Percentiles rank a stretch among this genome's conserved stretches.
phyloP scores from a whole-genome alignment of 2,888 invertebrate genomes.

The Sepiola atlantica region DNA sequence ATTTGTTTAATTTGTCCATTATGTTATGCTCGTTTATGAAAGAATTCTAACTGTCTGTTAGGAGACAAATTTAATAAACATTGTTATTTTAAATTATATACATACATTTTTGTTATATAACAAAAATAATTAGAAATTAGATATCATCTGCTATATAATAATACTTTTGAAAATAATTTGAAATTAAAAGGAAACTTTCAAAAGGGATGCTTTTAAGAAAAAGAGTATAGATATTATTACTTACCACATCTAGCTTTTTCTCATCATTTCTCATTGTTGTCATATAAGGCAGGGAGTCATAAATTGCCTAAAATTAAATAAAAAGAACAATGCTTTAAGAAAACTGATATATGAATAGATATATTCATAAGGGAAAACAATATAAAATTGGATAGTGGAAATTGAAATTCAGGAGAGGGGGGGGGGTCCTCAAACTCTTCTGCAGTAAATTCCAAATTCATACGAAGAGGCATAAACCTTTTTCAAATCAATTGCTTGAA shows the following conservation, averaged over 20 bases:
- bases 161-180: too few relatives aligned
- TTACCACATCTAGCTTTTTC: conserved; percentile 61
- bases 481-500: neutral
- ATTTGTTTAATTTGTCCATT: too few relatives aligned
- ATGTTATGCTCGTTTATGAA: too few relatives aligned
- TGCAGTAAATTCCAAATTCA: neutral
- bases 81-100: too few relatives aligned
- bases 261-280: conserved; percentile 59
- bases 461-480: neutral
- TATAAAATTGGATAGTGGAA: neutral
- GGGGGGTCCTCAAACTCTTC: neutral
- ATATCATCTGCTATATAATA: too few relatives aligned
- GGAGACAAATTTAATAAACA: too few relatives aligned
- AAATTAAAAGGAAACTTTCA: too few relatives aligned
- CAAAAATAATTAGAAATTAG: too few relatives aligned
- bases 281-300: conserved; percentile 69
- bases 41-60: too few relatives aligned
- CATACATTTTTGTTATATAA: too few relatives aligned
- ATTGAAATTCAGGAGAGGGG: neutral
- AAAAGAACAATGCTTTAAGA: conserved; percentile 38
- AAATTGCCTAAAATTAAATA: conserved; percentile 70
- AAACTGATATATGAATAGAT: neutral
- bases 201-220: neutral
- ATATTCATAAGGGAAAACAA: neutral
- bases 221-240: conserved; percentile 48